Base-by-base conservation (phyloP, 2,113 vertebrate genomes). In the Coptodon rendalli region DNA sequence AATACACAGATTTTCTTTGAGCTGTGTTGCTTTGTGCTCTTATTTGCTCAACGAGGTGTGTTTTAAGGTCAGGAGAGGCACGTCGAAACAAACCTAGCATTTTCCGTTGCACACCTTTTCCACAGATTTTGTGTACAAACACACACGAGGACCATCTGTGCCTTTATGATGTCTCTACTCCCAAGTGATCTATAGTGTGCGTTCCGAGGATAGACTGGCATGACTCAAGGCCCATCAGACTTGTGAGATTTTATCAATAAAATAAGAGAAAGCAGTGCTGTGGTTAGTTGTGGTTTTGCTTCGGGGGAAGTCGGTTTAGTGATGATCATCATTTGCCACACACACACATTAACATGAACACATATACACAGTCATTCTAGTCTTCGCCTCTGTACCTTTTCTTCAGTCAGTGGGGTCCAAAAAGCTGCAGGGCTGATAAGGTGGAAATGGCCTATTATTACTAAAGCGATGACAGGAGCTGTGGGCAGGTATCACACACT, bases 391-490 rank as follows among this genome's bases (percentile, higher is more conserved):
- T 68, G 63, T 86, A 86, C 79, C 54, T 84, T 53, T 76, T 53
- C 76, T 54, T 87, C 79, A 53, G 61, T 50, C 83, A 73, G 78
- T 88, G 78, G 81, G 82, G 76, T 89, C 82, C 73, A 86, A 63
- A 54, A 43, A 52, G 82, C 91, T 83, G 54, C 38, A 7, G 86
- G 86, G 85, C 90, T 91, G 90, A 93, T 94, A 61, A 89, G 92
- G 89, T 86, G 90, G 94, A 94, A 92, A 88, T 85, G 48, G 40
- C 48, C 88, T 95, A 78, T 96, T 93, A 96, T 96, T 95, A 96
- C 56, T 14, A 86, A 89, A 87, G 90, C 11, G 93, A 95, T 95
- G 92, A 95, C 91, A 93, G 89, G 84, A 79, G 45, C 79, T 19
- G 40, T 86, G 89, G 90, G 91, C 83, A 86, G 89, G 86, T 81